phyloP scores from a whole-genome alignment of 2,888 invertebrate species.

The Monopis laevigella region DNA sequence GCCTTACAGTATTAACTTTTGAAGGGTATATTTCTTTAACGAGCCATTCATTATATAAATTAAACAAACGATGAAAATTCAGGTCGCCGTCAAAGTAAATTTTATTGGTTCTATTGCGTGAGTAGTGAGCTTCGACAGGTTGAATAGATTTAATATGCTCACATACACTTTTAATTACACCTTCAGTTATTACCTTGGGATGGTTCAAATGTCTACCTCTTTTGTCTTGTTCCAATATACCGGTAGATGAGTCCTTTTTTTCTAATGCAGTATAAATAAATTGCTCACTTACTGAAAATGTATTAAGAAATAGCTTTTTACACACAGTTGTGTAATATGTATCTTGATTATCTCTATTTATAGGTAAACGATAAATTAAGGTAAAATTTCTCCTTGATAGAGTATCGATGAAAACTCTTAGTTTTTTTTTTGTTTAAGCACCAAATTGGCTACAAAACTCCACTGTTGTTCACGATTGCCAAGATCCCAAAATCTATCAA shows the following conservation, averaged over 20 bases:
- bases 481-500: slow-evolving; percentile 13
- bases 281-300: slow-evolving; percentile 13
- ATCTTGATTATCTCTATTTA: slow-evolving; percentile 2
- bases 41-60: slow-evolving; percentile 8
- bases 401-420: slow-evolving; percentile 13
- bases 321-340: slow-evolving; percentile 11
- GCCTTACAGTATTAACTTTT: slow-evolving; percentile 12
- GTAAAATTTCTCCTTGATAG: slow-evolving; percentile 12
- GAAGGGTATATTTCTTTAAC: not conserved
- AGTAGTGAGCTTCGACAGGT: slow-evolving; percentile 12
- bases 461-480: slow-evolving; percentile 14
- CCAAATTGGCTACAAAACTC: slow-evolving; percentile 12
- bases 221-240: slow-evolving; percentile 9
- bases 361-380: slow-evolving; percentile 12
- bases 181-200: slow-evolving; percentile 10
- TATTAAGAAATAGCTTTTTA: slow-evolving; percentile 14
- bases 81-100: slow-evolving; percentile 12
- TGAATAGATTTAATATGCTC: slow-evolving; percentile 8
- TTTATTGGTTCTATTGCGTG: slow-evolving; percentile 5
- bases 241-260: slow-evolving; percentile 11
- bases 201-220: slow-evolving; percentile 11
- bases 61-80: slow-evolving; percentile 10
- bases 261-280: slow-evolving; percentile 10
- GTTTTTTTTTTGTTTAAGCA: slow-evolving; percentile 12
- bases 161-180: slow-evolving; percentile 13